Evolutionary conservation across 2,113 vertebrate species (phyloP).

Genomic region (Melierax canorus): DNA sequence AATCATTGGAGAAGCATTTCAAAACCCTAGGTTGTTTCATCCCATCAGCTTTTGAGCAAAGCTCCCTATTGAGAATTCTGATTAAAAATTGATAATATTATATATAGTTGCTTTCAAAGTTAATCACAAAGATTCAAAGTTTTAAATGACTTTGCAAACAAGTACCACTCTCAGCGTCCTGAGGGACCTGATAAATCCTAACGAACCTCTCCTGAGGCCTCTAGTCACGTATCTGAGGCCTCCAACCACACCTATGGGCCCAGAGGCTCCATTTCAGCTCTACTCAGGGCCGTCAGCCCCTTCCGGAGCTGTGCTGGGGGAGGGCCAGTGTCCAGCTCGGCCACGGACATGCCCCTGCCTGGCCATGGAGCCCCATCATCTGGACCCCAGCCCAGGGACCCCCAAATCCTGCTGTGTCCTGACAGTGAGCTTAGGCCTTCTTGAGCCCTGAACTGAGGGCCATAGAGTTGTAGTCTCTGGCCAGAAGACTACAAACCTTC

Average conservation of each 20-base stretch:
- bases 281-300: neutral
- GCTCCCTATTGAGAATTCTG: neutral
- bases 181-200: neutral
- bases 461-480: neutral
- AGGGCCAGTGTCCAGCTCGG: neutral
- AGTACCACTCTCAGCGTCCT: neutral
- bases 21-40: neutral
- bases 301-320: fast-evolving
- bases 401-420: neutral
- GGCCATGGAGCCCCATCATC: neutral
- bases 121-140: neutral
- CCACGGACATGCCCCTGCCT: neutral
- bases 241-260: neutral
- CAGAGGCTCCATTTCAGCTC: neutral
- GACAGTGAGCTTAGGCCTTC: neutral
- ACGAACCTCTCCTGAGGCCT: neutral
- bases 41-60: neutral
- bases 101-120: neutral
- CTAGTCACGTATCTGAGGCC: neutral
- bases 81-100: neutral
- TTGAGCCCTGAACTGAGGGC: neutral
- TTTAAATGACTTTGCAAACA: neutral
- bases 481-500: neutral
- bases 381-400: neutral
- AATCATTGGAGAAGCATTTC: neutral